Base-by-base conservation (phyloP, 2,888 invertebrate species). In the Lobophora halterata region DNA sequence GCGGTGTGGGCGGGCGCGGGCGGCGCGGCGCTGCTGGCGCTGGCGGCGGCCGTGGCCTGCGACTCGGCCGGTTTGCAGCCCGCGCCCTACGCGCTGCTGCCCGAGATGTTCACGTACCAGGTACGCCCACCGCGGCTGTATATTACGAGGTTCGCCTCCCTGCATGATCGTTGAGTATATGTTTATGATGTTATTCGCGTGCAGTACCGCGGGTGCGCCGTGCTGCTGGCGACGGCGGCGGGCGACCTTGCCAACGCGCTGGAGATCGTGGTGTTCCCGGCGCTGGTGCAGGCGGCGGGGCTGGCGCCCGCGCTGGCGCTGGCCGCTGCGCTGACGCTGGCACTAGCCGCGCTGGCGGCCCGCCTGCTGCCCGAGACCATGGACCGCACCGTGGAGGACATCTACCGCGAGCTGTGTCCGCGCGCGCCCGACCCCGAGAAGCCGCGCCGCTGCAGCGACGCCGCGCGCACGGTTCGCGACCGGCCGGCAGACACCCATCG, bases 41-140 rank as follows among this genome's bases (percentile, higher is more conserved):
- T 76, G 23, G 70, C 63, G 1, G 59, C 36, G n/a, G 79, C 77
- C 3, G 73, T 74, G 9, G 70, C 67, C 10, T 71, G 71, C 0
- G 81, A 80, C 68, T 71, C 75, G 19, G 69, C 62, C 2, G 79
- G 76, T 3, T 56, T 79, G 48, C 79, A 80, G 58, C 71, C 79
- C 12, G 79, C 74, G 44, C 77, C 80, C 2, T 79, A 79, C 60
- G 77, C 79, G 8, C 48, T 80, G 55, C 57, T 78, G 3, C 64
- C 71, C 0, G 81, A 81, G 43, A 75, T 79, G 74, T 81, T 80
- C 54, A 56, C 65, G 20, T 79, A 79, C 37, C 56, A 77, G 71
- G 79, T 79, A 27, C n/a, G 9, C 5, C 10, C 8, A 9, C n/a
- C 3, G 18, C 1, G 2, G 1, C 9, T 8, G 9, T 9, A 6